Base-by-base conservation (phyloP, 1,140 invertebrate genomes). In the Drosophila varians region DNA sequence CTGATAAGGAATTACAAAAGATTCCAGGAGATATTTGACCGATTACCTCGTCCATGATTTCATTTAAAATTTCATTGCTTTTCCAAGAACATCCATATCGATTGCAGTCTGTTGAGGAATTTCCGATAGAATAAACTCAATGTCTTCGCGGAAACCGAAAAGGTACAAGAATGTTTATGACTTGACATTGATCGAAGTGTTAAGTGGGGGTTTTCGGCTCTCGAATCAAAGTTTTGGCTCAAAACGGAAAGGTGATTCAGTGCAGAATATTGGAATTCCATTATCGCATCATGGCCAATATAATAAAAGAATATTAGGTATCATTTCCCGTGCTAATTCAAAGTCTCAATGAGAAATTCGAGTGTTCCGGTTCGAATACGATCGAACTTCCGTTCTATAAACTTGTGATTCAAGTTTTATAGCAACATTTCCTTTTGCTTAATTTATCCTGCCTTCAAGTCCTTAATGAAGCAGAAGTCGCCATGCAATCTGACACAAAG, bases 41-140 rank as follows among this genome's bases (percentile, higher is more conserved):
- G 78, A 83, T 79, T 79, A 43, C 55, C 25, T 12, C 2, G 36
- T 4, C 18, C 31, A 54, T 14, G 12, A 68, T 73, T 28, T 11
- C 12, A 69, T 43, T 54, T 23, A 61, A 51, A 72, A 79, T 69
- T 79, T 86, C 54, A 79, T 61, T 28, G n/a, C 9, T 18, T 61
- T 65, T 66, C 60, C 38, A 18, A 34, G 18, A 18, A 52, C 28
- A 31, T 65, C 46, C 46, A 2, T 48, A 48, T 77, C 55, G 34
- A 42, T 9, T 16, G 38, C 1, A 16, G 8, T 42, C 38, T 9
- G 6, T 42, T 42, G 16, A 42, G 16, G 38, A 42, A 42, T 42
- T 42, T 42, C 16, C 38, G 38, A 42, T 18, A 8, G 38, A 23
- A 62, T 28, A 47, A 11, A 19, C 31, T 38, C 26, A 26, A 61